These are phyloP conservation scores for Ceryle rudis DNA, from an alignment of 2,797 vertebrate genomes.

Conservation along the genomic window DNA sequence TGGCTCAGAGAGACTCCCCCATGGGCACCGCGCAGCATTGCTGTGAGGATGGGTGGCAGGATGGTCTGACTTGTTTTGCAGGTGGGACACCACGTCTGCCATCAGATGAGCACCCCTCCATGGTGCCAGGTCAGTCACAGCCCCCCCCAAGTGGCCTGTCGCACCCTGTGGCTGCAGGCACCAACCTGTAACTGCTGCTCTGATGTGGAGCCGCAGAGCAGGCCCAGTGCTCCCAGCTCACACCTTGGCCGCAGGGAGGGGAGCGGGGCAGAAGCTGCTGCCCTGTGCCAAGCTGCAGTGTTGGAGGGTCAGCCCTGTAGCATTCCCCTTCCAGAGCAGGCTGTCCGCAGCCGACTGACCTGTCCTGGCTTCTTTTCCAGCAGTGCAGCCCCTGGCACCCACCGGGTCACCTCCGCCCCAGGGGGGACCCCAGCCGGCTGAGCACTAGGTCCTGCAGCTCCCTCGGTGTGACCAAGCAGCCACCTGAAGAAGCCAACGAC, in stretches of 20 bases:
- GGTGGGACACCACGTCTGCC: conserved; percentile 21
- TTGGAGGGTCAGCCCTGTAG: not conserved
- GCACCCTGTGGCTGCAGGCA: not conserved
- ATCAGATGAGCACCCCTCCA: not conserved
- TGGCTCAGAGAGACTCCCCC: not conserved
- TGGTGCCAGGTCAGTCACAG: not conserved
- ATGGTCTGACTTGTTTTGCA: not conserved
- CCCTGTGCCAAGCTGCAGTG: not conserved
- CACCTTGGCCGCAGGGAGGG: not conserved
- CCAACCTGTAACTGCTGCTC: not conserved
- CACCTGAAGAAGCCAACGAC: not conserved
- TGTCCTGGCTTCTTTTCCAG: conserved; percentile 15
- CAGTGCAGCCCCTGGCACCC: not conserved
- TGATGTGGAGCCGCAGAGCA: too few species aligned
- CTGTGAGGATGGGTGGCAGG: not conserved
- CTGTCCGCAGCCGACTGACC: not conserved
- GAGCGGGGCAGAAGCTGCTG: not conserved
- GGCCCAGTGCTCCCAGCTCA: too few species aligned
- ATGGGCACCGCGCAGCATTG: not conserved
- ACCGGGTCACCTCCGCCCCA: not conserved
- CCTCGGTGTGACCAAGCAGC: not conserved
- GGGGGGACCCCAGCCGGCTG: not conserved
- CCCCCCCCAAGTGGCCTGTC: rapidly evolving
- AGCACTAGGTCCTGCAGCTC: not conserved
- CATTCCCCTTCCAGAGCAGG: not conserved